These are phyloP conservation scores for Myotis planiceps DNA, from an alignment of 2,797 vertebrate species.

Conservation along the genomic window DNA sequence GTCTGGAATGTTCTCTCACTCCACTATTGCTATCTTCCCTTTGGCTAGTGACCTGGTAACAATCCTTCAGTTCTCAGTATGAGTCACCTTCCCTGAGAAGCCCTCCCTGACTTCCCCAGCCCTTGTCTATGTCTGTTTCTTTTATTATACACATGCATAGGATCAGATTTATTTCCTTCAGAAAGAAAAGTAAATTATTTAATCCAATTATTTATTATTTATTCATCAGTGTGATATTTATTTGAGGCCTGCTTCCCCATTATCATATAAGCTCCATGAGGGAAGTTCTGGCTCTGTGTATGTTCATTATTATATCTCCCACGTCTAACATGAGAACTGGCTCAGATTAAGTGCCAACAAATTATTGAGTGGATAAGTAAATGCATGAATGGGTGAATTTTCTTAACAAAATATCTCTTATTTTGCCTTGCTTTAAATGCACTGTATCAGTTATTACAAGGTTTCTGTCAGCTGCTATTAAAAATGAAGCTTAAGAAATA, in stretches of 20 bases:
- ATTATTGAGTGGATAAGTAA: neutral
- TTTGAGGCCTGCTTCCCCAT: neutral
- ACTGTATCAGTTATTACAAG: neutral
- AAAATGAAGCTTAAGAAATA: constrained; percentile 16
- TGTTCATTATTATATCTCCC: neutral
- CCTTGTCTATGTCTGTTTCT: neutral
- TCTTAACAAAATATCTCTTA: neutral
- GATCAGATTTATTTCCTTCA: neutral
- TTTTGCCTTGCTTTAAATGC: neutral
- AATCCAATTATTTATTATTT: neutral
- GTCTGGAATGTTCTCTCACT: neutral
- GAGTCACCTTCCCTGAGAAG: neutral
- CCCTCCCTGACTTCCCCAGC: neutral
- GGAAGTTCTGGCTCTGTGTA: neutral
- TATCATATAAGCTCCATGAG: neutral
- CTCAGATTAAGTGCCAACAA: neutral
- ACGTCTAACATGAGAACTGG: neutral
- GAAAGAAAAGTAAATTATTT: neutral
- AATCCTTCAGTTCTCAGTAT: neutral
- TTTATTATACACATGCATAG: neutral
- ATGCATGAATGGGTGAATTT: neutral
- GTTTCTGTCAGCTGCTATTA: neutral
- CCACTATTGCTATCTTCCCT: neutral
- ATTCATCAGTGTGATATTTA: neutral
- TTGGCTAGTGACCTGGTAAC: neutral